Evolutionary conservation across 2,113 vertebrate species (phyloP).

Genomic region (Fregetta grallaria): DNA sequence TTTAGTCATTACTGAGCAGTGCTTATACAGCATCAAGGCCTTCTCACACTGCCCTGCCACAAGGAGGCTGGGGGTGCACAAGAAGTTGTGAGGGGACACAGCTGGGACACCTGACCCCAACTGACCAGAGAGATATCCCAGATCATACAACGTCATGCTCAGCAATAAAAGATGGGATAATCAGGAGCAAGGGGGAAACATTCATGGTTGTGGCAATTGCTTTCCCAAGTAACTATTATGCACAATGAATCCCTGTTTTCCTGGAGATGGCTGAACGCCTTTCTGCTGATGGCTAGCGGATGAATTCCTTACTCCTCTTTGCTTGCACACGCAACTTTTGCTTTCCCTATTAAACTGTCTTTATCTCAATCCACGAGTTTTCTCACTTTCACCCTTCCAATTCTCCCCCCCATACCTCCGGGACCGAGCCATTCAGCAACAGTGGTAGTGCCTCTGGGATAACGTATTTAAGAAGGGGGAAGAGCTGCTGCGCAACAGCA

Average conservation of each 20-base stretch:
- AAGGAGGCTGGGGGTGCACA: not conserved
- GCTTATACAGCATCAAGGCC: not conserved
- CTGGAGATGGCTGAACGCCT: not conserved
- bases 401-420: not conserved
- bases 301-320: not conserved
- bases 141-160: no score
- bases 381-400: not conserved
- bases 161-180: not conserved
- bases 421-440: no score
- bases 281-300: not conserved
- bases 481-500: no score
- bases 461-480: no score
- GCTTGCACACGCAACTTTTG: not conserved
- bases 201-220: not conserved
- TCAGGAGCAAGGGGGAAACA: not conserved
- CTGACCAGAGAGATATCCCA: not conserved
- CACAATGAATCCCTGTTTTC: not conserved
- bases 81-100: not conserved
- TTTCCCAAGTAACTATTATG: not conserved
- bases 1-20: not conserved
- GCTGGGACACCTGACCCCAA: not conserved
- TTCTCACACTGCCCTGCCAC: not conserved
- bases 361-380: not conserved
- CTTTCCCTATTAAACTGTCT: not conserved
- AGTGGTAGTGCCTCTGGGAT: no score